A percentile compares a stretch with the other conserved stretches of the same genome.
Conservation (phyloP, 2,888 invertebrate species). For the Hesperia comma region DNA sequence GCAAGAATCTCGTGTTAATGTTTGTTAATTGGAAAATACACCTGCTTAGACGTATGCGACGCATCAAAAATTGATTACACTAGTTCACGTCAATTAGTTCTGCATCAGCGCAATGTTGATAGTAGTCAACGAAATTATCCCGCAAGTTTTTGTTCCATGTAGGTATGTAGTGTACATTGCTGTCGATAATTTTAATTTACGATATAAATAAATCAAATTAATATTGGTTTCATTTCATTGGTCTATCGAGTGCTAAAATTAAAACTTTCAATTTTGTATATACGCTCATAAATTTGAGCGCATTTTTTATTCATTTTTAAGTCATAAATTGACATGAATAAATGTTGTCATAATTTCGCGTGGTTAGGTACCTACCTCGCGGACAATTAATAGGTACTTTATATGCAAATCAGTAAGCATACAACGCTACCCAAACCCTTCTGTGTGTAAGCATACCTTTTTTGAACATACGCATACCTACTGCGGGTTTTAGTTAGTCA, state of each 20-base stretch:
- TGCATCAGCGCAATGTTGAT: constrained; percentile 23
- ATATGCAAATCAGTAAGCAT: constrained; percentile 60
- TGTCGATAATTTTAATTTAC: constrained; percentile 2
- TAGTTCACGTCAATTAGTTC: constrained; percentile 34
- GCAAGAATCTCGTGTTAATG: constrained; percentile 33
- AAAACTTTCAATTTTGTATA: constrained; percentile 4
- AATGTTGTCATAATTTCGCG: constrained; percentile 30
- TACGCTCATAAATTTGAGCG: not conserved
- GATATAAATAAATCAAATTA: not conserved
- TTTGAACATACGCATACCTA: constrained; percentile 2
- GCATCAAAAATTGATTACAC: constrained; percentile 28
- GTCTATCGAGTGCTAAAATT: not conserved
- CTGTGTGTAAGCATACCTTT: constrained; percentile 29
- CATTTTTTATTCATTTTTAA: constrained; percentile 22
- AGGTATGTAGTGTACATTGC: not conserved
- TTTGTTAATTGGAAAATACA: constrained; percentile 35
- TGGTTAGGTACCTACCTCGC: constrained; percentile 37
- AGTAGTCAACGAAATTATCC: constrained; percentile 20
- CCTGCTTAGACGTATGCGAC: constrained; percentile 29
- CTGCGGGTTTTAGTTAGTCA: not conserved
- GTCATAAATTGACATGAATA: constrained; percentile 23
- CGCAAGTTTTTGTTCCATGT: constrained; percentile 14
- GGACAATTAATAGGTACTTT: constrained; percentile 60
- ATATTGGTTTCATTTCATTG: not conserved
- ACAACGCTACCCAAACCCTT: constrained; percentile 41